Conservation (phyloP, 2,888 invertebrate genomes). For the Sinohyriopsis cumingii region DNA sequence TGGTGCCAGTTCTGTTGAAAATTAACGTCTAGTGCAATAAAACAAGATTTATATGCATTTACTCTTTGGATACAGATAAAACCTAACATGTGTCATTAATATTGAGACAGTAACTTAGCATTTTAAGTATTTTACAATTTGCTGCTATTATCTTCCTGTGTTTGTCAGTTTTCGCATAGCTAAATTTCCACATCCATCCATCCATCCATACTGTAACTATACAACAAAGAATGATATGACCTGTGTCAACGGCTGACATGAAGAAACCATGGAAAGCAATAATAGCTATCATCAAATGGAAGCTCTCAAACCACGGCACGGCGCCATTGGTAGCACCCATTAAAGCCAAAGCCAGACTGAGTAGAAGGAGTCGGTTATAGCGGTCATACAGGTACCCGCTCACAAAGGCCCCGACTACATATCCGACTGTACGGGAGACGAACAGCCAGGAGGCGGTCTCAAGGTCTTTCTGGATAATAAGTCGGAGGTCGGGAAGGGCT, state of each 20-base stretch:
- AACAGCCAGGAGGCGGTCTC: slow-evolving; percentile 31
- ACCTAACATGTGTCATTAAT: too few relatives aligned
- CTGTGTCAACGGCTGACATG: slow-evolving; percentile 5
- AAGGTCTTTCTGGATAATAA: slow-evolving; percentile 26
- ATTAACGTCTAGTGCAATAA: too few relatives aligned
- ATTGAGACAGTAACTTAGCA: too few relatives aligned
- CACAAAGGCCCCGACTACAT: slow-evolving; percentile 7
- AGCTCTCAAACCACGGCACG: slow-evolving; percentile 1
- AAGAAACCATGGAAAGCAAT: slow-evolving; percentile 1
- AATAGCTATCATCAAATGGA: slow-evolving; percentile 5
- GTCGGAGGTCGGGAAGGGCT: slow-evolving; percentile 28
- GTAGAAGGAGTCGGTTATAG: slow-evolving; percentile 2
- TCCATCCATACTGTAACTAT: too few relatives aligned
- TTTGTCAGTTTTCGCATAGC: too few relatives aligned
- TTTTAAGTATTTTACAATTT: too few relatives aligned
- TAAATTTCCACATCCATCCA: too few relatives aligned
- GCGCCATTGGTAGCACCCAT: neutral
- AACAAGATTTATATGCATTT: too few relatives aligned
- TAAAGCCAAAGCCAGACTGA: neutral
- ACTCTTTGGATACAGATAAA: too few relatives aligned
- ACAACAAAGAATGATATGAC: neutral
- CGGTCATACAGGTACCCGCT: slow-evolving; percentile 5
- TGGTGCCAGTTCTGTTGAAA: too few relatives aligned
- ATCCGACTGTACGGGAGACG: slow-evolving; percentile 30
- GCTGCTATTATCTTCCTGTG: too few relatives aligned